Conservation (phyloP, 2,113 vertebrate genomes). For the Nibea albiflora region DNA sequence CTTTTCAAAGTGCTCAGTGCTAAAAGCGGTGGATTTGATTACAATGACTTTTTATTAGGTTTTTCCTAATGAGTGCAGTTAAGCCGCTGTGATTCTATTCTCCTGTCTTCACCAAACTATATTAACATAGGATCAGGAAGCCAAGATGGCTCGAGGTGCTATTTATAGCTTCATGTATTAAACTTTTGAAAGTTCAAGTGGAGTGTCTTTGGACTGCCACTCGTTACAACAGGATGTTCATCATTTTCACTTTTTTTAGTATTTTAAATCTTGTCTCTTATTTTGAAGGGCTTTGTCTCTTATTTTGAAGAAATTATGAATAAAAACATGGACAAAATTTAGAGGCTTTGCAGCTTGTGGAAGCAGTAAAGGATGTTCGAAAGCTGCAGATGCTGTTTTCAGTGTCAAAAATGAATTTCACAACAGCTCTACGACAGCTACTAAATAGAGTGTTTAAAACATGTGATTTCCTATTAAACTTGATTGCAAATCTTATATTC, state of each 20-base stretch:
- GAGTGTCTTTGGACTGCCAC: not conserved
- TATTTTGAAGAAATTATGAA: not conserved
- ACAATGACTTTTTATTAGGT: slow-evolving; percentile 81
- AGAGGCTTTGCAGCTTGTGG: too few species aligned
- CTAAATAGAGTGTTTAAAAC: too few species aligned
- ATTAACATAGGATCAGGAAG: slow-evolving; percentile 69
- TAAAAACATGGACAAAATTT: not conserved
- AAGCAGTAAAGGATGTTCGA: not conserved
- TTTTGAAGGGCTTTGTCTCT: too few species aligned
- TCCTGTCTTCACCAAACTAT: slow-evolving; percentile 73
- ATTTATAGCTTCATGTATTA: slow-evolving; percentile 52
- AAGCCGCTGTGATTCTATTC: slow-evolving; percentile 68
- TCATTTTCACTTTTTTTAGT: not conserved
- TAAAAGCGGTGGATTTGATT: slow-evolving; percentile 84
- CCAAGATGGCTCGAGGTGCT: slow-evolving; percentile 59
- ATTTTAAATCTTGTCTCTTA: not conserved
- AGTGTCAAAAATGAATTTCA: too few species aligned
- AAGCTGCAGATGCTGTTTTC: too few species aligned
- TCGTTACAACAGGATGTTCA: not conserved
- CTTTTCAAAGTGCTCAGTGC: slow-evolving; percentile 67
- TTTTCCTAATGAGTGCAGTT: slow-evolving; percentile 80
- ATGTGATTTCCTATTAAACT: not conserved
- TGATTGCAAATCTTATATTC: not conserved
- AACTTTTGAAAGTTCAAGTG: slow-evolving; percentile 37
- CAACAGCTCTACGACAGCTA: not conserved